Percentiles rank a stretch among this genome's conserved stretches.
Conservation (phyloP, 2,797 vertebrate species). For the Rhyacichthys aspro region DNA sequence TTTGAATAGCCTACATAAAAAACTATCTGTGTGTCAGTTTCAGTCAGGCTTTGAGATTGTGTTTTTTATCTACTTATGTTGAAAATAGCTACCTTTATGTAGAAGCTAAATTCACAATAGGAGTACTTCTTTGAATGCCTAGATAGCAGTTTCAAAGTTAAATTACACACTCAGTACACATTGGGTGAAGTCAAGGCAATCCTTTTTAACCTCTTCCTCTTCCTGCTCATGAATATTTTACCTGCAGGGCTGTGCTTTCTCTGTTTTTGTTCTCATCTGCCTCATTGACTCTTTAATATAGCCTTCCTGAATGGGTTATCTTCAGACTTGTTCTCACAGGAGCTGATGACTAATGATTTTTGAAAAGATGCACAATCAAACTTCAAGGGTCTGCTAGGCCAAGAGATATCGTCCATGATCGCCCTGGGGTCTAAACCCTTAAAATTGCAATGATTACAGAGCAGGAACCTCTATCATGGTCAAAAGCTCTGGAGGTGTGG, state of each 20-base stretch:
- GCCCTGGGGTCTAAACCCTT: constrained; percentile 15
- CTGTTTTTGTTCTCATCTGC: constrained; percentile 70
- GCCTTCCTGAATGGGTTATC: constrained; percentile 78
- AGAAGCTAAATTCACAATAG: too few relatives aligned
- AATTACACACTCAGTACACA: too few relatives aligned
- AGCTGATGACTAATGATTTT: constrained; percentile 73
- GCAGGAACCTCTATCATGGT: constrained; percentile 21
- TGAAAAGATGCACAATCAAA: constrained; percentile 53
- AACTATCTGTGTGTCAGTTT: constrained; percentile 50
- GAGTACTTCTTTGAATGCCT: too few relatives aligned
- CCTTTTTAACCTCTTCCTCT: not conserved
- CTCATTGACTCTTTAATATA: constrained; percentile 77
- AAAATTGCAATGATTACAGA: constrained; percentile 8
- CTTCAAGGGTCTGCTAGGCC: not conserved
- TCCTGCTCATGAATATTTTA: constrained; percentile 34
- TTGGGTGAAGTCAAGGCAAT: too few relatives aligned
- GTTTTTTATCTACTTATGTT: not conserved
- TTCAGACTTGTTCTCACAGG: constrained; percentile 82
- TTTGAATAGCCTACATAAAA: constrained; percentile 23
- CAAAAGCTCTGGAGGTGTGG: constrained; percentile 24
- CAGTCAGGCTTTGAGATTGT: constrained; percentile 55
- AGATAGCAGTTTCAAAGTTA: too few relatives aligned
- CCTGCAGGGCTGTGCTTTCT: constrained; percentile 73
- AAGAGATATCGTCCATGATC: constrained; percentile 16
- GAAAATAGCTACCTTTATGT: too few relatives aligned